phyloP scores from a whole-genome alignment of 2,797 vertebrate genomes.

The Fringilla coelebs region DNA sequence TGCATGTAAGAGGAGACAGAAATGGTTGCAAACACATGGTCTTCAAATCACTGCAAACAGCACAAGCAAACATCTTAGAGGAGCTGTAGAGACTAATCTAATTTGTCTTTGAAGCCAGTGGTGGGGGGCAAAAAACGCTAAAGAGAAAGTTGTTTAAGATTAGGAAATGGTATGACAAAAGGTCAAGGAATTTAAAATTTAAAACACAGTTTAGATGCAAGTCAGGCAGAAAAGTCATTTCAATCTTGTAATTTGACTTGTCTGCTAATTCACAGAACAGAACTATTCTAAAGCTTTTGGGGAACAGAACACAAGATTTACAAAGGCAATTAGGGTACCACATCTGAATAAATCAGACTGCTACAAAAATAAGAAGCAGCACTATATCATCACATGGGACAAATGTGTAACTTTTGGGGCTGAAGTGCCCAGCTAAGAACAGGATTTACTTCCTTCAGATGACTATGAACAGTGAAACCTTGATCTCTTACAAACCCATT shows the following conservation, averaged over 20 bases:
- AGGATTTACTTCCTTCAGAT: not conserved
- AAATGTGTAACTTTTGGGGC: not conserved
- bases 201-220: not conserved
- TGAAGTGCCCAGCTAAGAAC: not conserved
- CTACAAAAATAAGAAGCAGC: not conserved
- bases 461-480: not conserved
- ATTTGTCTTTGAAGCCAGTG: constrained; percentile 32
- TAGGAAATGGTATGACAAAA: constrained; percentile 19
- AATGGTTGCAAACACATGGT: constrained; percentile 47
- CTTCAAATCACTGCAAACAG: constrained; percentile 1
- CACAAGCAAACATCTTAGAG: not conserved
- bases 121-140: not conserved
- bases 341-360: not conserved
- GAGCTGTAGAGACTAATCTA: not conserved
- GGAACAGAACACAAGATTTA: not conserved
- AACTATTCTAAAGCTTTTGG: not conserved
- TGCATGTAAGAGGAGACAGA: constrained; percentile 42
- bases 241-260: not conserved
- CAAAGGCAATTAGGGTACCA: not conserved
- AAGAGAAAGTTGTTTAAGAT: constrained; percentile 24
- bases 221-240: not conserved
- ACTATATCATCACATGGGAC: not conserved
- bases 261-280: not conserved
- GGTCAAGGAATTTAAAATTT: constrained; percentile 37
- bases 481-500: not conserved